Base-by-base conservation (phyloP, 2,797 vertebrate genomes). In the Aldrovandia affinis region DNA sequence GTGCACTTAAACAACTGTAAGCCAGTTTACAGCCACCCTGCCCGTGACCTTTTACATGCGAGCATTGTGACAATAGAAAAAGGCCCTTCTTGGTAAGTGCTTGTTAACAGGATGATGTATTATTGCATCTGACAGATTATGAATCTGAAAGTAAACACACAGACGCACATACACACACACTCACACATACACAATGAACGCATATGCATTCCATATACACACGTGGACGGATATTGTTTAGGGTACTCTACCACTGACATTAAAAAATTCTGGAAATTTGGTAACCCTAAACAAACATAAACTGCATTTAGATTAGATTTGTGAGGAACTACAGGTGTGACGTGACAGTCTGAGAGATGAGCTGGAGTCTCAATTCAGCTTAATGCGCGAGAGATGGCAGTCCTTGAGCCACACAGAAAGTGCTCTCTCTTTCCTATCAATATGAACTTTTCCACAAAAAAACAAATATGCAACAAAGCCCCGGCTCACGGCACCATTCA, bases 401-500 rank as follows among this genome's bases (percentile, higher is more conserved):
- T 36, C 12, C 30, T 9, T 68, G 36, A 68, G 22, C 65, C 30
- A 4, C 22, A 30, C 14, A 15, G 30, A 14, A 15, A 33, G 36
- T 36, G 30, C 65, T 25, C 3, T 36, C 14, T 68, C 30, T 47
- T 20, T 28, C 28, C 12, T 50, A 22, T 79, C 10, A n/a, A n/a
- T 28, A 3, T 14, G 50, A 79, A 28, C 39, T 61, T 55, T 83
- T 55, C 14, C 1, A 78, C 33, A 44, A 59, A 75, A 78, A 47
- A 78, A 18, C 5, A 10, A 20, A 20, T 78, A 33, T 30, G 9
- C 52, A 61, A 61, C n/a, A 81, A 55, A 79, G 36, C 50, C 28
- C 52, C 70, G 61, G 59, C 68, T 61, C 61, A 25, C 14, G 44
- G 57, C 18, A 86, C 90, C 91, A 91, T 94, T 89, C 89, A 93